Evolutionary conservation across 2,113 vertebrate species (phyloP), one percentile per base, ranked within the genome.

Genomic region (Barbus barbus): DNA sequence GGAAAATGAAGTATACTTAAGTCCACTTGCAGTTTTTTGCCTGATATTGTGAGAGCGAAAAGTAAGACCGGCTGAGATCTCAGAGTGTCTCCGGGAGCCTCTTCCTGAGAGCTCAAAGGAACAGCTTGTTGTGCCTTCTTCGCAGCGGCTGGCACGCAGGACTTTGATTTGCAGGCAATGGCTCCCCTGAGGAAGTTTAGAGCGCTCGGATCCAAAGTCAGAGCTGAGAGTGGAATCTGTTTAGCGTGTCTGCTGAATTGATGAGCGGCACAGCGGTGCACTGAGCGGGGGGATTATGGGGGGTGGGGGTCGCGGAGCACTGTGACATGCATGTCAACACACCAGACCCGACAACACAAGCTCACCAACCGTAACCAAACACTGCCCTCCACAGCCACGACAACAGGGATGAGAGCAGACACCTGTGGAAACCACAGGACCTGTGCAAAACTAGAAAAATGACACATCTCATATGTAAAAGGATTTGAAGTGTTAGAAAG

Each of bases 211-310:
- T 80, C 81, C 67, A 86, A 83, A 88, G 85, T 85, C 83, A 71
- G 75, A 69, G 78, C 63, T 84, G 85, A 82, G 82, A 88, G 81
- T 74, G 73, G 82, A 87, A 85, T 88, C 82, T 87, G 83, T 88
- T 88, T 82, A 86, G 72, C 26, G 56, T 46, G 71, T 89, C 83
- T 83, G 63, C 48, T 78, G 61, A 81, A 85, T 63, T 81, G 83
- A 86, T 74, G 78, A 82, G 82, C 31, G 83, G 60, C 48, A 44
- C 11, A 61, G 53, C 12, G 24, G 16, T 9, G 63, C 80, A 76
- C 65, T 58, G 73, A 82, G 79, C n/a, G 16, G 28, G 26, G 31
- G 76, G 65, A 86, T 81, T 81, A 77, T 41, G 24, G 63, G 26
- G 18, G 58, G 38, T 28, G 38, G 72, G 24, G 20, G 28, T 18